Base-by-base conservation (phyloP, 1,140 invertebrate species). In the Galleria mellonella region DNA sequence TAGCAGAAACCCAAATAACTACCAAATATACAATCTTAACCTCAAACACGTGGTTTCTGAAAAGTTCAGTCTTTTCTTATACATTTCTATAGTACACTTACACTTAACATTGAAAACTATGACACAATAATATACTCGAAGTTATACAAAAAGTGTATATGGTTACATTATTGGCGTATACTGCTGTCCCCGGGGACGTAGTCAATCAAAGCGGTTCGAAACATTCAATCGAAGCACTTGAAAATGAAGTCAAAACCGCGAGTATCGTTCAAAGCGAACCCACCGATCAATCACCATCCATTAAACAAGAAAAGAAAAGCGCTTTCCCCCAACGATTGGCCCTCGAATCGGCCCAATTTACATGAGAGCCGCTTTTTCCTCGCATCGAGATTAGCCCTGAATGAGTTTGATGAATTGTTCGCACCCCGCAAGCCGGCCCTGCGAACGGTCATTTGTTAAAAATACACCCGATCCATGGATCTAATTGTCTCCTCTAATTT, bases 401-500 rank as follows among this genome's bases (percentile, higher is more conserved):
- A 85, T 83, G 82, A 85, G 77, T 77, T 85, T 85, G 82, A 85
- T 85, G 82, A 85, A 85, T 85, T 73, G 78, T 76, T 70, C 67
- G 55, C 67, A 55, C 70, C 67, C 66, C 71, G 62, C 65, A 58
- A 54, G 46, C 60, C 46, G 54, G 49, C 51, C 53, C 53, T 42
- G 42, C 55, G 61, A 71, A 45, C 75, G 77, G 75, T 82, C 82
- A 85, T 85, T 83, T 85, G 82, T 85, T 85, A 85, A 85, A 85
- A 83, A 85, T 81, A 85, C 82, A 82, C 71, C 70, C 75, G 75
- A 83, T 82, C 76, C 75, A 66, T 55, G 71, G 74, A 83, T 83
- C 73, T 82, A 85, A 85, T 83, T 85, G 82, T 85, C 78, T 85
- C 56, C 78, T 85, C 82, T 85, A 76, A 83, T 85, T 83, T 85